Evolutionary conservation across 2,113 vertebrate species (phyloP).

Genomic region (Nycticebus coucang): DNA sequence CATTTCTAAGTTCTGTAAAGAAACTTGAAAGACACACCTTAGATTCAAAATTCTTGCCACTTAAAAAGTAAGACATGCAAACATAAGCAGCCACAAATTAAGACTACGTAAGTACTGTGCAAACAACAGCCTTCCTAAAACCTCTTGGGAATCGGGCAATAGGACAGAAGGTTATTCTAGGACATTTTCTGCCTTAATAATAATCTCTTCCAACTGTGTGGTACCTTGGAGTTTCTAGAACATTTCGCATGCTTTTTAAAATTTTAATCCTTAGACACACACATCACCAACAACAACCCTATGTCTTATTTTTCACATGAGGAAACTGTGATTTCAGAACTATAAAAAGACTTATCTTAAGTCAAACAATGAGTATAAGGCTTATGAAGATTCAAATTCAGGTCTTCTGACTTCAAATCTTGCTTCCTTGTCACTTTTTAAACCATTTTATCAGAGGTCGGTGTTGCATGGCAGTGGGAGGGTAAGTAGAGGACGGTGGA

Average conservation of each 20-base stretch:
- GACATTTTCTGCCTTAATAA: constrained; percentile 23
- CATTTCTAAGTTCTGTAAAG: constrained; percentile 52
- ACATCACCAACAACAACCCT: neutral
- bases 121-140: neutral
- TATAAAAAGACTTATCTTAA: neutral
- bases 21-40: constrained; percentile 56
- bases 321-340: neutral
- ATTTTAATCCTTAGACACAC: neutral
- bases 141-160: neutral
- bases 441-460: neutral
- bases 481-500: neutral
- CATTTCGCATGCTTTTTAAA: neutral
- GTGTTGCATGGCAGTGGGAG: neutral
- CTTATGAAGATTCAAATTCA: neutral
- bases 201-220: neutral
- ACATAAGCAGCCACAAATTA: constrained; percentile 19
- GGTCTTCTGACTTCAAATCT: constrained; percentile 6
- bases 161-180: constrained; percentile 1
- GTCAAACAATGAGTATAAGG: neutral
- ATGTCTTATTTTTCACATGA: neutral
- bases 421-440: neutral
- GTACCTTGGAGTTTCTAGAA: neutral
- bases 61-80: constrained; percentile 39
- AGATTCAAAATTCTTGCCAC: neutral
- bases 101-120: neutral